phyloP scores from a whole-genome alignment of 2,797 vertebrate species.

The Alauda arvensis region DNA sequence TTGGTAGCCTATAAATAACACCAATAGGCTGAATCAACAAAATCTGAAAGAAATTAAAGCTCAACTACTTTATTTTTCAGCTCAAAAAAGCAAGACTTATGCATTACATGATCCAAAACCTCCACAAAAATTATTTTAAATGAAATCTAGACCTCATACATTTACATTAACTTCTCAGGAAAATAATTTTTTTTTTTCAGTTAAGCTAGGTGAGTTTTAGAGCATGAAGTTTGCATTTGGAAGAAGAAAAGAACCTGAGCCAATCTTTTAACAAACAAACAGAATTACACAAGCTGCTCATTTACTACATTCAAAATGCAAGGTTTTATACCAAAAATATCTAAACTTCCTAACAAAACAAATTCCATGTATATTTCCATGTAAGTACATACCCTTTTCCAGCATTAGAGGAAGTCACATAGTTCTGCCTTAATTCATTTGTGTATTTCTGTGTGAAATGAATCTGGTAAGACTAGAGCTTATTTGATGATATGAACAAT shows the following conservation, averaged over 20 bases:
- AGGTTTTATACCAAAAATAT: not conserved
- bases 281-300: not conserved
- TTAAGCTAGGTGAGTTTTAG: not conserved
- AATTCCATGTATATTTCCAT: not conserved
- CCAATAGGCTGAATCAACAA: conserved; percentile 14
- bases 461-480: not conserved
- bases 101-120: not conserved
- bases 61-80: not conserved
- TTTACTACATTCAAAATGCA: not conserved
- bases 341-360: not conserved
- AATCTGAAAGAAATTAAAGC: not conserved
- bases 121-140: not conserved
- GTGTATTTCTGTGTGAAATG: not conserved
- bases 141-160: too few species aligned
- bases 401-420: not conserved
- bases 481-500: not conserved
- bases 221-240: not conserved
- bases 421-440: not conserved
- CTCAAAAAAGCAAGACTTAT: not conserved
- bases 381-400: not conserved
- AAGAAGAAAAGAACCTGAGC: not conserved
- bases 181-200: not conserved
- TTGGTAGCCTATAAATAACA: conserved; percentile 11
- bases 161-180: not conserved
- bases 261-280: not conserved